These are phyloP conservation scores for Pygoscelis adeliae DNA, from an alignment of 2,113 vertebrate genomes.

Conservation along the genomic window DNA sequence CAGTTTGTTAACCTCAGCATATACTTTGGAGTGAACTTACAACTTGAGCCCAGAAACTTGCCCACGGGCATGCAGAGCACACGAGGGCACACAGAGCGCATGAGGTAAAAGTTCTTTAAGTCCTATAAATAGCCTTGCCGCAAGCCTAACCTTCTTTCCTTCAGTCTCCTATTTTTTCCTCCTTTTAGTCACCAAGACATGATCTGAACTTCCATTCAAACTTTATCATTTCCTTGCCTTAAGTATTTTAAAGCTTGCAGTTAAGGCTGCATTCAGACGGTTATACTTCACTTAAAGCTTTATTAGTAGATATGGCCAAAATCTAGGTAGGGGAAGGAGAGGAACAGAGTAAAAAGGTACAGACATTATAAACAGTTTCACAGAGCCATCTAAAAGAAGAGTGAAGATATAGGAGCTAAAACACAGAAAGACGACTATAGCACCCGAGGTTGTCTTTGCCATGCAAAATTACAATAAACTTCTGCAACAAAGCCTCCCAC, in stretches of 20 bases:
- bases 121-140: not conserved
- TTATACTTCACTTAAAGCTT: not conserved
- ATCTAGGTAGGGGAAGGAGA: not conserved
- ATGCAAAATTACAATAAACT: too few species aligned
- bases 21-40: not conserved
- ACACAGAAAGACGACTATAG: not conserved
- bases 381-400: not conserved
- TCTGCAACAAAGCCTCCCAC: not conserved
- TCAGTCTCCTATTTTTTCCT: not conserved
- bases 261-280: not conserved
- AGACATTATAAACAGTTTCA: not conserved
- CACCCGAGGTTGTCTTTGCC: not conserved
- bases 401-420: not conserved
- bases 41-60: not conserved
- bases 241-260: not conserved
- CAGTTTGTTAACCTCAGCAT: not conserved
- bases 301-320: not conserved
- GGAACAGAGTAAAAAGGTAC: not conserved
- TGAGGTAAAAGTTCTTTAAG: not conserved
- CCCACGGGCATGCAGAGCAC: not conserved
- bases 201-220: not conserved
- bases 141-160: not conserved
- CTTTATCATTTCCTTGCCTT: not conserved
- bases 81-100: not conserved
- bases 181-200: not conserved